Evolutionary conservation across 1,140 invertebrate genomes (phyloP).

Genomic region (Cherax quadricarinatus): DNA sequence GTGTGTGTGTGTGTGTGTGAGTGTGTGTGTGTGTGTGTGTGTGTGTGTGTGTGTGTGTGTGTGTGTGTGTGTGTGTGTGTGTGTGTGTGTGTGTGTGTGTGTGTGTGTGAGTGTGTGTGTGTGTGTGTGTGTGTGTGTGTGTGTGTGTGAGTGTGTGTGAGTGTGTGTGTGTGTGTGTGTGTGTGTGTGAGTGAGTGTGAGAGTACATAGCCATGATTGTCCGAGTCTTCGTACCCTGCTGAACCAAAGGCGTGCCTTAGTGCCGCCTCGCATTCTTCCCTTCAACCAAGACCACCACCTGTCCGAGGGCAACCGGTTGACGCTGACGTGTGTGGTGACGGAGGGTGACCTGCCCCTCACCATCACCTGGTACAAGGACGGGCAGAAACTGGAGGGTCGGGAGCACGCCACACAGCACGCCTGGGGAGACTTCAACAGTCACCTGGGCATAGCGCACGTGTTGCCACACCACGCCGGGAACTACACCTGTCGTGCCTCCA

Average conservation of each 20-base stretch:
- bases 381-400: conserved; percentile 78
- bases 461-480: conserved; percentile 79
- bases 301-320: conserved; percentile 63
- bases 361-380: conserved; percentile 88
- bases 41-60: not conserved
- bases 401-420: conserved; percentile 39
- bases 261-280: conserved; percentile 64
- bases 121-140: not conserved
- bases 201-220: no score
- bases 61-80: not conserved
- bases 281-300: conserved; percentile 66
- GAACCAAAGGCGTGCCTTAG: conserved; percentile 62
- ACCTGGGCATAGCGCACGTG: conserved; percentile 77
- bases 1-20: conserved; percentile 36
- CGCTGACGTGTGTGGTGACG: conserved; percentile 81
- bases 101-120: not conserved
- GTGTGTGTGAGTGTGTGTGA: not conserved
- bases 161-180: not conserved
- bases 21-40: not conserved
- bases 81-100: not conserved
- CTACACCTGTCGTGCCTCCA: conserved; percentile 86
- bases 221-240: no score
- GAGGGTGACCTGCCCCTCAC: conserved; percentile 87
- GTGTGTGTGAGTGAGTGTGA: no score
- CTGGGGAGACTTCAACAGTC: conserved; percentile 77